A percentile compares a stretch with the other conserved stretches of the same genome.
phyloP scores from a whole-genome alignment of 1,140 invertebrate genomes.

The Vollenhovia emeryi region DNA sequence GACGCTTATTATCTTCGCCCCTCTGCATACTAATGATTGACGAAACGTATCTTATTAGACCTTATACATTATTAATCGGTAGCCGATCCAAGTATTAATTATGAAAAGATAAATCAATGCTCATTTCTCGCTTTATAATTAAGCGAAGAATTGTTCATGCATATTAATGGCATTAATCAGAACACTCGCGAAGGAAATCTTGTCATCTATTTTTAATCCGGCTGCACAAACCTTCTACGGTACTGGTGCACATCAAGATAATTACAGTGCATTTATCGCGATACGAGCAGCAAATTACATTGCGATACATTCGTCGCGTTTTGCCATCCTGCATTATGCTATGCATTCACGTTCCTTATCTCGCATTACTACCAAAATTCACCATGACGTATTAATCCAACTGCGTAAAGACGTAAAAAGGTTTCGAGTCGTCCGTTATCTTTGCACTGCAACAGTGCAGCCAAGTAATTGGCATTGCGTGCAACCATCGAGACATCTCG shows the following conservation, averaged over 20 bases:
- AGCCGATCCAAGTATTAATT: background rate
- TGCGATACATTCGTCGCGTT: slow-evolving; percentile 22
- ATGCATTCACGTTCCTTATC: slow-evolving; percentile 31
- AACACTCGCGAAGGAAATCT: background rate
- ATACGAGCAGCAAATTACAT: slow-evolving; percentile 4
- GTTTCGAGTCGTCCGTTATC: background rate
- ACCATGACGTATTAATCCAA: background rate
- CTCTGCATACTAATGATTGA: background rate
- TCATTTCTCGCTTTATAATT: background rate
- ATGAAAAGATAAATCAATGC: background rate
- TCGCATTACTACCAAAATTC: background rate
- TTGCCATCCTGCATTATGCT: background rate
- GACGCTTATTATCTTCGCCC: background rate
- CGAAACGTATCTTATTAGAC: background rate
- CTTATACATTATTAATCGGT: background rate
- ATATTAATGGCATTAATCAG: slow-evolving; percentile 11
- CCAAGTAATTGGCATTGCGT: slow-evolving; percentile 6
- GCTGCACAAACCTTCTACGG: background rate
- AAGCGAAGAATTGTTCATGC: background rate
- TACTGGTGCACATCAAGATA: slow-evolving; percentile 32
- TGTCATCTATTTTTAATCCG: background rate
- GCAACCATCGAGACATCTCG: slow-evolving; percentile 4
- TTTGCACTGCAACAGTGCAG: background rate
- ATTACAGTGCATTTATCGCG: slow-evolving; percentile 60
- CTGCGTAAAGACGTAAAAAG: background rate